Evolutionary conservation across 2,113 vertebrate genomes (phyloP), one percentile per base, ranked within the genome.

Genomic region (Mus spicilegus): DNA sequence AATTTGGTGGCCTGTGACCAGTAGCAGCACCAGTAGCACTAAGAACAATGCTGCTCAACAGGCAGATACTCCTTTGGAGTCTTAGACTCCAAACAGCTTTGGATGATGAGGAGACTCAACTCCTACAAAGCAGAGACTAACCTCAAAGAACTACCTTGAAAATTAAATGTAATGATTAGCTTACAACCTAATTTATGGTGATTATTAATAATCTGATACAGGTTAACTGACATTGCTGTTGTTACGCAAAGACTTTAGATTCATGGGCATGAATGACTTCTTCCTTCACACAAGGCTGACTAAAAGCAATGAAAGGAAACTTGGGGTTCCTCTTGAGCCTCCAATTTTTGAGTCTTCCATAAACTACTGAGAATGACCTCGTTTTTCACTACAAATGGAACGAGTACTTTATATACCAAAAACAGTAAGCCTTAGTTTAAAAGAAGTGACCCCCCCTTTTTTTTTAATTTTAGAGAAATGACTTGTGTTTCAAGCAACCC

Each of bases 391-490:
- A 46, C 1, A 73, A 67, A 86, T 94, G 73, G 36, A 93, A 73
- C 58, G 16, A 92, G 42, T 80, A 22, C 70, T 85, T 92, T 92
- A n/a, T 89, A 58, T 91, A 89, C 17, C 6, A 88, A n/a, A 33
- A 58, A 56, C 11, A 3, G 39, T 65, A 63, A 46, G 24, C 58
- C n/a, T 81, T 5, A 80, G 1, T 75, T 73, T 7, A 39, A 39
- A 61, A 51, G 72, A 73, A 73, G 42, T 80, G 4, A 5, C 12
- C 7, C 30, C 12, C 7, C 30, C 72, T 33, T 81, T 93, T 92
- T 63, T 19, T 84, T 87, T 56, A 17, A 56, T 76, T 77, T 36
- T 78, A 76, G 63, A 49, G 56, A 87, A 36, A 36, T 93, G 42
- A 75, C 75, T 85, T 85, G 81, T 58, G 54, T 91, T 36, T 93